Conservation (phyloP, 2,113 vertebrate genomes). For the Tyrannus savana region DNA sequence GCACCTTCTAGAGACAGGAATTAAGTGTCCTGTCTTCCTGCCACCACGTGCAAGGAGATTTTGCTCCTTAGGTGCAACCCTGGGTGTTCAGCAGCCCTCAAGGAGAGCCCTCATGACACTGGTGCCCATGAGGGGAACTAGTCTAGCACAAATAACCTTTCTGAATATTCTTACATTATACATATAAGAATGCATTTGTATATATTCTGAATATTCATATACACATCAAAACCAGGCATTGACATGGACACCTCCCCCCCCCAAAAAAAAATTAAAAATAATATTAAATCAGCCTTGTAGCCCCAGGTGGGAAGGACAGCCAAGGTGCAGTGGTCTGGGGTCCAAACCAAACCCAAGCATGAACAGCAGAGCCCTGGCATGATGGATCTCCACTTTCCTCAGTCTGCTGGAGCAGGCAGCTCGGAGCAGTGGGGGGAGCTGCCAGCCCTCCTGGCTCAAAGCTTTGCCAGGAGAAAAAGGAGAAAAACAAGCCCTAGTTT, state of each 20-base stretch:
- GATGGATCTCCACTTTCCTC: neutral
- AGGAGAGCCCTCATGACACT: neutral
- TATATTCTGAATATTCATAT: neutral
- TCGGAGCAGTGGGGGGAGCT: neutral
- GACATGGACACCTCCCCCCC: too few species aligned
- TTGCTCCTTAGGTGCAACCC: neutral
- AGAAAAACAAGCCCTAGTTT: neutral
- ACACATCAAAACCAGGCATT: too few species aligned
- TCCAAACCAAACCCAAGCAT: neutral
- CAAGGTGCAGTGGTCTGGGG: neutral
- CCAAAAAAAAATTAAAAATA: neutral
- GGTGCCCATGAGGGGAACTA: neutral
- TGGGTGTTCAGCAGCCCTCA: neutral
- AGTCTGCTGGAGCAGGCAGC: neutral
- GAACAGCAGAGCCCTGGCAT: rapidly evolving
- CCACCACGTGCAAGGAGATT: neutral
- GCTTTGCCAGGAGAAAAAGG: neutral
- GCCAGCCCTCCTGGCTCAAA: neutral
- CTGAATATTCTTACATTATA: neutral
- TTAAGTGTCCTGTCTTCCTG: neutral
- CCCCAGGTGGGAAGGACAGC: neutral
- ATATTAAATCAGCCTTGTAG: neutral
- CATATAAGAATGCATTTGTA: too few species aligned
- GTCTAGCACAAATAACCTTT: neutral
- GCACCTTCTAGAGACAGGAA: neutral